Evolutionary conservation across 2,888 invertebrate genomes (phyloP).

Genomic region (Eutolmus rufibarbis): DNA sequence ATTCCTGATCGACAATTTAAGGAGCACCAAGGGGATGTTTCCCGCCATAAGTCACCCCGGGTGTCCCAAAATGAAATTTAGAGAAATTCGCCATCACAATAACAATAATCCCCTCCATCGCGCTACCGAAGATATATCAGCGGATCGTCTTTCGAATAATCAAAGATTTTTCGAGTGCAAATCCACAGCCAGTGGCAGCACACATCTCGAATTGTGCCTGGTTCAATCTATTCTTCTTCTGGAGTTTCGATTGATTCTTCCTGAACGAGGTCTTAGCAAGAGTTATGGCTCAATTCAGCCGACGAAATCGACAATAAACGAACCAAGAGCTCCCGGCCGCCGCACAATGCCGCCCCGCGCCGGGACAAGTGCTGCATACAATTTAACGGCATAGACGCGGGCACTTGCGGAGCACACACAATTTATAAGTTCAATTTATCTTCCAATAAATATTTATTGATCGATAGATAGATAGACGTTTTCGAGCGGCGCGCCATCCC

Average conservation of each 20-base stretch:
- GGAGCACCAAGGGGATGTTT: neutral
- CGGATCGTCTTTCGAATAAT: neutral
- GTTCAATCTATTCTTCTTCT: slow-evolving; percentile 25
- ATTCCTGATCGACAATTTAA: neutral
- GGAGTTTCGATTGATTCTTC: slow-evolving; percentile 34
- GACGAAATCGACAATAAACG: slow-evolving; percentile 18
- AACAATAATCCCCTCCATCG: neutral
- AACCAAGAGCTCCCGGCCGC: neutral
- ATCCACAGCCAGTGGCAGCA: neutral
- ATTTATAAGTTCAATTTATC: slow-evolving; percentile 40
- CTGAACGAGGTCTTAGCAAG: slow-evolving; percentile 22
- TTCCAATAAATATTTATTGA: slow-evolving; percentile 40
- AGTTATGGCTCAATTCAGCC: slow-evolving; percentile 35
- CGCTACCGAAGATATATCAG: neutral
- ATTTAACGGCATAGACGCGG: neutral
- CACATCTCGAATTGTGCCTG: neutral
- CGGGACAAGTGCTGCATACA: slow-evolving; percentile 1
- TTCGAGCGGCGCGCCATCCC: neutral
- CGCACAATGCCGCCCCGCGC: neutral
- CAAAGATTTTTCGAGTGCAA: slow-evolving; percentile 26
- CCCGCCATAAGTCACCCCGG: neutral
- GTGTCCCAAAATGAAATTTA: neutral
- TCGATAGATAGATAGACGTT: slow-evolving; percentile 34
- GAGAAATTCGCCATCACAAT: neutral
- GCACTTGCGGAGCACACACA: slow-evolving; percentile 23